Base-by-base conservation (phyloP, 2,888 invertebrate species). In the Lithosia quadra region DNA sequence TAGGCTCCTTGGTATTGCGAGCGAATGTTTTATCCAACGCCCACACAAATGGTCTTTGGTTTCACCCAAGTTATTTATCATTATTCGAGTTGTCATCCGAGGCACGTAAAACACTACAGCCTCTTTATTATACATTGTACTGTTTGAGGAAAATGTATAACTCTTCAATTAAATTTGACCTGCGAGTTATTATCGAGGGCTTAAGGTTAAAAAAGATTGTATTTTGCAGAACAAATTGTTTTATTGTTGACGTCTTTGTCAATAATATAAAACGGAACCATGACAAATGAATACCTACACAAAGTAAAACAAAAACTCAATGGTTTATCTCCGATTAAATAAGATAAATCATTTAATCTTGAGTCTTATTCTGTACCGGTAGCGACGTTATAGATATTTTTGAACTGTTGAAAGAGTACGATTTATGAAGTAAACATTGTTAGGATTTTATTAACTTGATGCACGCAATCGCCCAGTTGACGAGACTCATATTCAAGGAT, bases 111-210 rank as follows among this genome's bases (percentile, higher is more conserved):
- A 58, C n/a, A 9, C 15, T 33, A 33, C 49, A 21, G 7, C 21
- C 33, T 15, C 43, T 21, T 33, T 18, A 24, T 49, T 33, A 34
- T 18, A 61, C 61, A 10, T 63, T 33, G 33, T 33, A 53, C 21
- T 63, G 33, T 33, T 53, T 33, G 49, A 63, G 33, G 63, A 63
- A 33, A 63, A 53, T 53, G 21, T 18, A 3, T 33, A 53, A 28
- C 33, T 15, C 28, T 5, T 62, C 24, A 58, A 58, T 56, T 21
- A 22, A 56, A 13, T 21, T 21, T 56, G 0, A 56, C 24, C 55
- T 56, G 21, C 22, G 24, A 56, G 24, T 56, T 56, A 24, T 56
- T 13, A 56, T 22, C 24, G 22, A 56, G 22, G 49, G 9, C n/a
- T 49, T 49, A 2, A 49, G n/a, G 18, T 2, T 49, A 49, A 49